Evolutionary conservation across 2,113 vertebrate genomes (phyloP), one percentile per base, ranked within the genome.

Genomic region (Prochilodus magdalenae): DNA sequence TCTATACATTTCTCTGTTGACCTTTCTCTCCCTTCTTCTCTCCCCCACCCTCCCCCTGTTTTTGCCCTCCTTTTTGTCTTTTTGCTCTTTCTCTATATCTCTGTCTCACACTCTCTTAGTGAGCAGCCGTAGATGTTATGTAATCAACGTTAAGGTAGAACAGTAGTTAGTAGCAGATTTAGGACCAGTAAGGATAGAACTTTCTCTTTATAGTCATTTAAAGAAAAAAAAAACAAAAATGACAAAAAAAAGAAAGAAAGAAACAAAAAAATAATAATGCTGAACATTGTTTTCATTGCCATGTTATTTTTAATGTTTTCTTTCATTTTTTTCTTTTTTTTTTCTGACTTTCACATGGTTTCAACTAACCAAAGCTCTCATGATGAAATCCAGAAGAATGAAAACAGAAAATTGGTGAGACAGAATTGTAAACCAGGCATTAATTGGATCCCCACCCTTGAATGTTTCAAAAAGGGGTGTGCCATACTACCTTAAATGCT

Each of bases 401-500:
- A 88, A 92, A 79, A 47, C 36, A 4, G 88, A 85, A 81, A 87
- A 88, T 92, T 91, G 92, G 91, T 93, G 89, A 90, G 91, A 91
- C 91, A 89, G 92, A 92, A 90, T 89, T 90, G 89, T 91, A 91
- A 90, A 93, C 83, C 91, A 94, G 93, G 96, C 94, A 93, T 97
- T 96, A 94, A 95, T 94, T 96, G 95, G 95, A 96, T 95, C 91
- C 95, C 95, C 95, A 91, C 94, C 95, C 94, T 94, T 93, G 93
- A 91, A 95, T 94, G 93, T 96, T 95, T 94, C 91, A 90, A 92
- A 92, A 96, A 95, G 96, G 86, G 95, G 96, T 94, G 95, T 96
- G 98, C 97, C 97, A 98, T 98, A 97, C 98, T 99, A 99, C 97
- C 98, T 99, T 99, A 99, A 99, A 98, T 95, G 95, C 97, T 97